A percentile compares a stretch with the other conserved stretches of the same genome.
Conservation (phyloP, 2,797 vertebrate species). For the Lophius americanus region DNA sequence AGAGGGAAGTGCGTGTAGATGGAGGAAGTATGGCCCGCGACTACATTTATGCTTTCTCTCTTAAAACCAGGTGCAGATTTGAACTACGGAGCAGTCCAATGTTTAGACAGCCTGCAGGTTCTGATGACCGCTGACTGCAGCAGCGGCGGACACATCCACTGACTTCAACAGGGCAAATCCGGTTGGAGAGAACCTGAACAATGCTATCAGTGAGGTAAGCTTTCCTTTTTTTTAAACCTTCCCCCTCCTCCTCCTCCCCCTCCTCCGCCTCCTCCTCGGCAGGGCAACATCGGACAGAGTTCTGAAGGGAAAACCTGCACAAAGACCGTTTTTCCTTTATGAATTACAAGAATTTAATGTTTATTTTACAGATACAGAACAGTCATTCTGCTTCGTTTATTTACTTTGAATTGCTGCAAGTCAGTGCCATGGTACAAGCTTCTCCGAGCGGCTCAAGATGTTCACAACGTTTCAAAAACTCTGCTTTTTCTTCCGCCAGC, state of each 20-base stretch:
- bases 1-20: conserved; percentile 23
- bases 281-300: conserved; percentile 20
- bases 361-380: conserved; percentile 87
- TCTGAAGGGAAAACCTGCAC: conserved; percentile 61
- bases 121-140: conserved; percentile 28
- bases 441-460: conserved; percentile 77
- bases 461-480: conserved; percentile 69
- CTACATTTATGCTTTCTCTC: conserved; percentile 16
- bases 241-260: conserved; percentile 8
- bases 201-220: conserved; percentile 54
- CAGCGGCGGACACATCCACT: conserved; percentile 30
- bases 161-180: conserved; percentile 49
- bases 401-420: conserved; percentile 81
- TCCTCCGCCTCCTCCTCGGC: neutral
- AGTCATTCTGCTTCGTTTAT: conserved; percentile 81
- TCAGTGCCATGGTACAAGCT: conserved; percentile 86
- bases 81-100: conserved; percentile 38
- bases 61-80: conserved; percentile 58
- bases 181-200: conserved; percentile 49
- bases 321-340: conserved; percentile 57
- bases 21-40: conserved; percentile 13
- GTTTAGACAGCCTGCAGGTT: conserved; percentile 61
- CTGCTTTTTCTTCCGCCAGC: conserved; percentile 56
- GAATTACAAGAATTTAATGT: conserved; percentile 84
- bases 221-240: neutral